phyloP scores from a whole-genome alignment of 2,113 vertebrate genomes.

The Xerus inauris region DNA sequence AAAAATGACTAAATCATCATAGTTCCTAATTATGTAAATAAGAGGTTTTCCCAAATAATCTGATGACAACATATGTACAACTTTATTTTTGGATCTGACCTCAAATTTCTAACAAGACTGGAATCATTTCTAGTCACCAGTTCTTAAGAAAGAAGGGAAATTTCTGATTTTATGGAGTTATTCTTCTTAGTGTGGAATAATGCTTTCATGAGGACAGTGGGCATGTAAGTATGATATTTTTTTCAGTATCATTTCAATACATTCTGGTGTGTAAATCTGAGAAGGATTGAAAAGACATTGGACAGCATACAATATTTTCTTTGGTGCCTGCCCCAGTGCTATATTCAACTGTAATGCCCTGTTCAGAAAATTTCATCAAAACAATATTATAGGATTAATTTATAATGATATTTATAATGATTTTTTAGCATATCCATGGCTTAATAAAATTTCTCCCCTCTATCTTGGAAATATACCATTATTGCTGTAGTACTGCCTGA shows the following conservation, averaged over 20 bases:
- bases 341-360: neutral
- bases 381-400: conserved; percentile 45
- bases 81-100: neutral
- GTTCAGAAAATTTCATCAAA: conserved; percentile 37
- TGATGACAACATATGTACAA: neutral
- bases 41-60: neutral
- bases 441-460: neutral
- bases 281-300: neutral
- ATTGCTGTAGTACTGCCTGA: neutral
- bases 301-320: neutral
- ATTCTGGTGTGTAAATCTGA: neutral
- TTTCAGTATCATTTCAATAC: neutral
- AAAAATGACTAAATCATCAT: conserved; percentile 6
- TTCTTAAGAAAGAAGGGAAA: neutral
- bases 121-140: neutral
- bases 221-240: neutral
- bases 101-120: neutral
- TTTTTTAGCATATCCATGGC: conserved; percentile 33
- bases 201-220: neutral
- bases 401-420: conserved; percentile 38
- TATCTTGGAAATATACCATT: conserved; percentile 3
- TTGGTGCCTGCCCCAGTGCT: neutral
- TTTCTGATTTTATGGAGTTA: neutral
- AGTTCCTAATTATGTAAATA: neutral
- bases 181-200: neutral